Base-by-base conservation (phyloP, 2,113 vertebrate species). In the Miniopterus natalensis region DNA sequence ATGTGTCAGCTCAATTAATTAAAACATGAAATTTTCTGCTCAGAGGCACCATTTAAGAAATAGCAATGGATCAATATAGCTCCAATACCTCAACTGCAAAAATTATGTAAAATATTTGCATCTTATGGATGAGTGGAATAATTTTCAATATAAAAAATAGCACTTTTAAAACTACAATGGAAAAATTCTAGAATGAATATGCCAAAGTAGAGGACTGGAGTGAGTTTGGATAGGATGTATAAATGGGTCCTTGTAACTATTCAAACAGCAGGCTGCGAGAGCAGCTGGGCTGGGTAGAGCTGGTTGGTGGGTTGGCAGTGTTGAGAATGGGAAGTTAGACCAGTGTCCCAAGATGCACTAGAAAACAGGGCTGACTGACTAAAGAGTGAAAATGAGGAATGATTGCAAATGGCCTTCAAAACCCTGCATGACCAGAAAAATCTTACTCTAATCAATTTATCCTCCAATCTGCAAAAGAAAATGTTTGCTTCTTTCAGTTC, bases 141-240 rank as follows among this genome's bases (percentile, higher is more conserved):
- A 92, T 92, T 94, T 97, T 91, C 57, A 94, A 92, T 80, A 87
- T 21, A 77, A 96, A 97, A 96, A 90, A 84, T 6, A 92, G 29
- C 63, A 87, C 27, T 63, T 93, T 97, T 93, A 70, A 93, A 94
- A 88, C 18, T 80, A 21, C 42, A 91, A 40, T 86, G 65, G 70
- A 96, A 92, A 96, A 94, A 55, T 96, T 31, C 65, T 79, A 75
- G 59, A 89, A 55, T 25, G 68, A 79, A 75, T 55, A 73, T 89
- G 73, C 49, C 66, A 45, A 47, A 88, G 36, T 42, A 51, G 70
- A 85, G 29, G 45, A 70, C 0, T 92, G 53, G 53, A 80, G 17
- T 92, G 78, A 63, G 23, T 84, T 96, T 96, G 71, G 51, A 59
- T 49, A 77, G 31, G 80, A 75, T 77, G 23, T n/a, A 47, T 36